phyloP scores from a whole-genome alignment of 2,797 vertebrate genomes.

The Gallirallus australis region DNA sequence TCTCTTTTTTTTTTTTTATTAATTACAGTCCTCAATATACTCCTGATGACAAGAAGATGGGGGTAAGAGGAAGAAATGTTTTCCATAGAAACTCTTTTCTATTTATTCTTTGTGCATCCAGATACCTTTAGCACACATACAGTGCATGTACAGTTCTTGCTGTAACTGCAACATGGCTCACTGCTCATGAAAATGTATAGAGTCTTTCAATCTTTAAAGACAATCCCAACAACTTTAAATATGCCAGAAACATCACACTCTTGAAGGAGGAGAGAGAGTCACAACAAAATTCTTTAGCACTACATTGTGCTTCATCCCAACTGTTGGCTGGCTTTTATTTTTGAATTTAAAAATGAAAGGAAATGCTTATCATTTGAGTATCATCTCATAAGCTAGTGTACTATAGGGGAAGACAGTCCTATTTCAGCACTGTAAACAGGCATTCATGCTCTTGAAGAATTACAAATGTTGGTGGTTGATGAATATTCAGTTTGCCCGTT shows the following conservation, averaged over 20 bases:
- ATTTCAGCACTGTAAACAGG: neutral
- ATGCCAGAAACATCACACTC: neutral
- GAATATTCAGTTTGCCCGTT: conserved; percentile 2
- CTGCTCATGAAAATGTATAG: conserved; percentile 33
- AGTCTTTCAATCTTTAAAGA: conserved; percentile 17
- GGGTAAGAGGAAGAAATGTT: neutral
- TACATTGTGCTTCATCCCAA: neutral
- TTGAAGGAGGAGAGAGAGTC: neutral
- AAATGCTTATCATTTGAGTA: neutral
- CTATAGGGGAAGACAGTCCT: neutral
- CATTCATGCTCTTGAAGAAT: neutral
- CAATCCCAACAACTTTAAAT: neutral
- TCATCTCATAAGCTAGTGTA: neutral
- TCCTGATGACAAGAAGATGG: neutral
- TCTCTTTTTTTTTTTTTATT: neutral
- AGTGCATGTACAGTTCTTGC: neutral
- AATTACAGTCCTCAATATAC: neutral
- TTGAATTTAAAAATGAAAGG: neutral
- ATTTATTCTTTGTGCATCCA: neutral
- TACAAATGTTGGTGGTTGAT: neutral
- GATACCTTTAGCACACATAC: neutral
- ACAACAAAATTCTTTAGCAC: neutral
- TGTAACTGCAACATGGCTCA: neutral
- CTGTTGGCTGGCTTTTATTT: neutral
- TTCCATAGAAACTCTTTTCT: neutral